Evolutionary conservation across 2,797 vertebrate genomes (phyloP), one percentile per base, ranked within the genome.

Genomic region (Acipenser ruthenus): DNA sequence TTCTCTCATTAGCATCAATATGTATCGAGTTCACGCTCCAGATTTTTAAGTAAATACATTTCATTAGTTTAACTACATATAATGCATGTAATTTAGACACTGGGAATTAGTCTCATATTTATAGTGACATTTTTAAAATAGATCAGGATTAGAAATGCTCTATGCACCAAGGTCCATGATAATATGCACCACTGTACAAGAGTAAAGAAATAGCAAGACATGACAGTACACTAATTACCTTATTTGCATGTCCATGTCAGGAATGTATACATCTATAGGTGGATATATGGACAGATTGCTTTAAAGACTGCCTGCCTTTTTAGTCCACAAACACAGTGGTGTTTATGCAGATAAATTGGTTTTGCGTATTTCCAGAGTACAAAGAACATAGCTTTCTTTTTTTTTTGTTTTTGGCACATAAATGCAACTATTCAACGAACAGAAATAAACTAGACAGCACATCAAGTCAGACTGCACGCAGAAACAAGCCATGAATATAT

Each of bases 181-280:
- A 37, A 37, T 37, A 37, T 37, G 37, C 37, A 37, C 37, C 4
- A 37, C 37, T 37, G 37, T 37, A 37, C 5, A 55, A 6, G 53
- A 55, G n/a, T n/a, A 55, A 55, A 55, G 53, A 55, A 55, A 55
- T 10, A n/a, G n/a, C 53, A 67, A 71, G 75, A 79, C 72, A 67
- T 71, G 65, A 77, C 67, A 73, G 71, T 71, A 66, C 70, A 70
- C 72, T 79, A 81, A 87, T 84, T 82, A 82, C 69, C 51, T 74
- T 69, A 69, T 80, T 78, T 80, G 72, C 74, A 82, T 80, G 70
- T 74, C 77, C 77, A 70, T 74, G 75, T 66, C 71, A 68, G 71
- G 71, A 73, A 70, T 72, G 70, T 75, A 71, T 65, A 70, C 68
- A 77, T 80, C 78, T 83, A 74, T 74, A 75, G 72, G 70, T 68